Percentiles rank a stretch among this genome's conserved stretches.
These are phyloP conservation scores for Neoniphon sammara DNA, from an alignment of 2,797 vertebrate genomes.

Conservation along the genomic window DNA sequence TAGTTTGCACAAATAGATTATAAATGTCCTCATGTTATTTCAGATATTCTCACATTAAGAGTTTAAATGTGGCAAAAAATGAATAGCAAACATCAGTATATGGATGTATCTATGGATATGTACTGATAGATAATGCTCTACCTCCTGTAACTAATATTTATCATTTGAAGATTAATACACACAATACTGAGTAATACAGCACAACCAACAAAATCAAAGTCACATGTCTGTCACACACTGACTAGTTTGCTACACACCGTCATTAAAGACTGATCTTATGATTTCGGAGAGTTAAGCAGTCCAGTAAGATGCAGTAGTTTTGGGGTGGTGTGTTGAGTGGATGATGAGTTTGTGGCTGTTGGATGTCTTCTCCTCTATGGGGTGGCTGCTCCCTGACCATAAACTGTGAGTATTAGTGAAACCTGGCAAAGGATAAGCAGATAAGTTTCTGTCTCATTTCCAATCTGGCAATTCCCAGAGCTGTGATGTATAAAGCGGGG, in stretches of 20 bases:
- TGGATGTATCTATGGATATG: background rate
- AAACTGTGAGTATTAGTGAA: background rate
- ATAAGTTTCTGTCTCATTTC: background rate
- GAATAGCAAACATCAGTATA: no score
- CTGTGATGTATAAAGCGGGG: slow-evolving; percentile 8
- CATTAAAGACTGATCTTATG: background rate
- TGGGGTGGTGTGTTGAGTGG: background rate
- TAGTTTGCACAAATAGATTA: background rate
- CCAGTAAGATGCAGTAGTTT: background rate
- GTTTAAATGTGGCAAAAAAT: no score
- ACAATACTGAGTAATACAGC: background rate
- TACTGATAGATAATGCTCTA: background rate
- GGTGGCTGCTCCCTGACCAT: background rate
- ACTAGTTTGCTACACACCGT: background rate
- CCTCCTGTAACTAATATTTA: background rate
- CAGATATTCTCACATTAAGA: no score
- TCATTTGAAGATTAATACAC: background rate
- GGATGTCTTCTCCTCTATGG: background rate
- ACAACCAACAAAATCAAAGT: background rate
- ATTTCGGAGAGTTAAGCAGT: background rate
- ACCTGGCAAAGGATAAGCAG: background rate
- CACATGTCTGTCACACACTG: background rate
- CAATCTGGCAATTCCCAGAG: slow-evolving; percentile 1
- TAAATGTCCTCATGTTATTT: no score
- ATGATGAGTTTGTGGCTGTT: background rate